phyloP scores from a whole-genome alignment of 1,140 invertebrate genomes.

The Maconellicoccus hirsutus region DNA sequence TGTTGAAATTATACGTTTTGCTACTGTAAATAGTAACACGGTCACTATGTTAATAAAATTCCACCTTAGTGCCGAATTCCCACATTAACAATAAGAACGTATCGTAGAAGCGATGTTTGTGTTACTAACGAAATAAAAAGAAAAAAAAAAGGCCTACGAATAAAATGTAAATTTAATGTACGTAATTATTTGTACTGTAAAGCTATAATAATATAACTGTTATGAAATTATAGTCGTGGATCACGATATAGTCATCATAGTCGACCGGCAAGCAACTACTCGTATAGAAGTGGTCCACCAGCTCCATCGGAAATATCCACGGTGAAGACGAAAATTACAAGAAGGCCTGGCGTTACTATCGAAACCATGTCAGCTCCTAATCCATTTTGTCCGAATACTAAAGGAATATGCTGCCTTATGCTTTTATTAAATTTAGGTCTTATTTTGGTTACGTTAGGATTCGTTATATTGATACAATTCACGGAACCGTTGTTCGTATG shows the following conservation, averaged over 20 bases:
- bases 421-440: conserved; percentile 70
- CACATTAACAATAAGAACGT: background rate
- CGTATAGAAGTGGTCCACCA: conserved; percentile 45
- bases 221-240: conserved; percentile 43
- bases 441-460: conserved; percentile 73
- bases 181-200: background rate
- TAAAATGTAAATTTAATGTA: background rate
- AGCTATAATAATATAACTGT: background rate
- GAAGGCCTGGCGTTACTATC: conserved; percentile 58
- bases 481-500: conserved; percentile 73
- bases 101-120: background rate
- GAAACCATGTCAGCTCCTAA: conserved; percentile 81
- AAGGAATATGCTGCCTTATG: conserved; percentile 77
- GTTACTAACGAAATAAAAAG: no score
- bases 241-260: conserved; percentile 41
- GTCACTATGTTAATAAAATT: conserved; percentile 1
- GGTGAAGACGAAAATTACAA: conserved; percentile 52
- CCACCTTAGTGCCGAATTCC: background rate
- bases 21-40: conserved; percentile 1
- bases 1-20: conserved; percentile 12
- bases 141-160: background rate
- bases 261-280: conserved; percentile 52
- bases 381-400: conserved; percentile 75
- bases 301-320: conserved; percentile 51
- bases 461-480: conserved; percentile 79